phyloP scores from a whole-genome alignment of 2,113 vertebrate species.

The Podocnemis expansa region DNA sequence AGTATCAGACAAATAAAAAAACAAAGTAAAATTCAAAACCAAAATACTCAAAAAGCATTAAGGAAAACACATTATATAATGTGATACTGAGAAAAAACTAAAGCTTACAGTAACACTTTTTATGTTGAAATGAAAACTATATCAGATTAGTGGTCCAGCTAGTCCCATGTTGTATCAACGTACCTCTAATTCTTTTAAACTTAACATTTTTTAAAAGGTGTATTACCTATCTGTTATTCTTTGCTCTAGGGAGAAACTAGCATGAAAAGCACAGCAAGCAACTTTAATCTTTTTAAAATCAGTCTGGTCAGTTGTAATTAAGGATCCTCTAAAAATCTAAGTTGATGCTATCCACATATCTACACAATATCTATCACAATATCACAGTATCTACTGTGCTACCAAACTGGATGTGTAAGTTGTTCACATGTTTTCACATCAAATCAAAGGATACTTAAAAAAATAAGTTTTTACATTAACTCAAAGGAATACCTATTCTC shows the following conservation, averaged over 20 bases:
- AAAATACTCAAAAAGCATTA: background rate
- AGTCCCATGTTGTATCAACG: background rate
- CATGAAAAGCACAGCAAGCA: background rate
- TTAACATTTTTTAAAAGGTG: background rate
- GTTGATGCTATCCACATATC: background rate
- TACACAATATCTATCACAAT: background rate
- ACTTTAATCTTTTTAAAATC: background rate
- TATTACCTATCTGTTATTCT: background rate
- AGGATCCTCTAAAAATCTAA: background rate
- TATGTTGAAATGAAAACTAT: background rate
- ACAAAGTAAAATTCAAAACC: fast-evolving
- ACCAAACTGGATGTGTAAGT: background rate
- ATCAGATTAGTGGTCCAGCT: background rate
- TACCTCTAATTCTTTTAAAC: conserved; percentile 17
- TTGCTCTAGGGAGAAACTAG: background rate
- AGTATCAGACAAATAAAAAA: background rate
- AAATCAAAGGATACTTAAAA: no score
- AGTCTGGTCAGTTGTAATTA: background rate
- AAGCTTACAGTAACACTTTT: background rate
- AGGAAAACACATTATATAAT: background rate
- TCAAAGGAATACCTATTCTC: background rate
- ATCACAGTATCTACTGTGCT: background rate
- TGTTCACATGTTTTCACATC: background rate
- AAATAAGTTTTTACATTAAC: no score
- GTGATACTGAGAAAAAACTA: background rate